phyloP scores from a whole-genome alignment of 1,140 invertebrate species.

The Calosoma granatense region DNA sequence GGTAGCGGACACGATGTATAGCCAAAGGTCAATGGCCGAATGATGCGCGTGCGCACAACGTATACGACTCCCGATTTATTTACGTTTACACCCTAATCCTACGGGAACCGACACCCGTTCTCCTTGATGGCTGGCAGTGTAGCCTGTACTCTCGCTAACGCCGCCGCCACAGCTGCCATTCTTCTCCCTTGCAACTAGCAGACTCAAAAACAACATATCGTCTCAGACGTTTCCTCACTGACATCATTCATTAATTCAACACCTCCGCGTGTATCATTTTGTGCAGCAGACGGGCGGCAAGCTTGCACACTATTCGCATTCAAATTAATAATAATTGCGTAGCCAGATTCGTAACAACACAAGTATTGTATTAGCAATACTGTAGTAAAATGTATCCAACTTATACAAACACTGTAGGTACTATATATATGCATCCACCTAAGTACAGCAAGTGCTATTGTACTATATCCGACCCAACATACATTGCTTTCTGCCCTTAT shows the following conservation, averaged over 20 bases:
- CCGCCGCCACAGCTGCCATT: background rate
- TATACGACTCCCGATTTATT: background rate
- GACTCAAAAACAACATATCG: background rate
- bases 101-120: background rate
- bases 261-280: background rate
- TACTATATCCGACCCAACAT: too few species aligned
- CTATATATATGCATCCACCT: background rate
- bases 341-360: background rate
- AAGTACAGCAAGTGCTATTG: too few species aligned
- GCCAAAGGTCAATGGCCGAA: background rate
- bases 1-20: background rate
- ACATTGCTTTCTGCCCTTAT: too few species aligned
- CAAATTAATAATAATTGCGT: background rate
- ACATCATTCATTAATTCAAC: background rate
- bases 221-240: background rate
- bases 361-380: background rate
- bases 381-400: background rate
- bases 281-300: too few species aligned
- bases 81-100: constrained; percentile 8
- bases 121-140: too few species aligned
- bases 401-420: background rate
- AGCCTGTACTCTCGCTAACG: background rate
- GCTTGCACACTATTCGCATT: too few species aligned
- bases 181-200: background rate
- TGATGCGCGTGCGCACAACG: background rate